Conservation (phyloP, 1,140 invertebrate genomes). For the Geopemphigus sp. region DNA sequence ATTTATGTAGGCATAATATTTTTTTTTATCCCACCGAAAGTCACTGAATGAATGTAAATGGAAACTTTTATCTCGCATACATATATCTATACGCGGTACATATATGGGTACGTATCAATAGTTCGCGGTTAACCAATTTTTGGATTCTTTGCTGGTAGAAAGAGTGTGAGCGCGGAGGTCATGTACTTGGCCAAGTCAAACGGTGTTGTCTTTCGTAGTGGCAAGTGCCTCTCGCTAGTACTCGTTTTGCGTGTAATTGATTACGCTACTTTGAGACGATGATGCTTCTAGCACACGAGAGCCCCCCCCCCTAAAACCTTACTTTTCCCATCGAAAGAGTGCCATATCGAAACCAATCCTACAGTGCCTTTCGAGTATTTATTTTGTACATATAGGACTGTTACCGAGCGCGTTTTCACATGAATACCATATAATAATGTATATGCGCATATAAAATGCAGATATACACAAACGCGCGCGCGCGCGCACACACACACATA, state of each 20-base stretch:
- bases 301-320: conserved; percentile 16
- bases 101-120: not conserved
- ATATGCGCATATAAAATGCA: not conserved
- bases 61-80: not conserved
- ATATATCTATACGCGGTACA: not conserved
- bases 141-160: not conserved
- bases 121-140: conserved; percentile 10
- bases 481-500: not conserved
- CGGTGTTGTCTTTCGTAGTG: conserved; percentile 38
- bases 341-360: conserved; percentile 35
- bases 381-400: conserved; percentile 20
- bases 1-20: not conserved
- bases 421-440: too few species aligned
- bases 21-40: not conserved
- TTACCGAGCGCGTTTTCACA: not conserved
- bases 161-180: not conserved
- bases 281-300: conserved; percentile 37
- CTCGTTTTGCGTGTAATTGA: conserved; percentile 48
- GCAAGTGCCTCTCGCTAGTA: conserved; percentile 42
- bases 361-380: conserved; percentile 8
- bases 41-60: not conserved
- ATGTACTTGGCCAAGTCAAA: conserved; percentile 31
- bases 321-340: conserved; percentile 17
- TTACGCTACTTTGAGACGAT: conserved; percentile 46
- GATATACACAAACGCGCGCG: too few species aligned